phyloP scores from a whole-genome alignment of 1,140 invertebrate genomes.

The Harpegnathos saltator region DNA sequence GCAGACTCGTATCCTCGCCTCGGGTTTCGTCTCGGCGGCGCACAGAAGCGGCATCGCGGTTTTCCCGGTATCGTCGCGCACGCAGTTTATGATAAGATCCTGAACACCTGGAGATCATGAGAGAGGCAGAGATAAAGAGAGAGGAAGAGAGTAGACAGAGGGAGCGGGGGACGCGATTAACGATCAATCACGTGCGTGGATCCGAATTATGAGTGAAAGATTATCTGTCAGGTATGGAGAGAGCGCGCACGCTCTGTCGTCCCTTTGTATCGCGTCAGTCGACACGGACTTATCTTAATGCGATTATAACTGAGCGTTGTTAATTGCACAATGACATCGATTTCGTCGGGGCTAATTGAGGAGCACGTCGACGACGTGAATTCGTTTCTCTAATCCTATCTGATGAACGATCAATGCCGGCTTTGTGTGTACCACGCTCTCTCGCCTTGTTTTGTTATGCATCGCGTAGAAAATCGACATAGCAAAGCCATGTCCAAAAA shows the following conservation, averaged over 20 bases:
- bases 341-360: conserved; percentile 65
- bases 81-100: conserved; percentile 96
- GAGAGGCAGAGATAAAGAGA: not conserved
- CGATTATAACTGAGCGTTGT: conserved; percentile 33
- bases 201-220: conserved; percentile 5
- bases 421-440: not conserved
- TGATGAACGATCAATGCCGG: conserved; percentile 50
- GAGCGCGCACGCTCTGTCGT: not conserved
- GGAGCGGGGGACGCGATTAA: not conserved
- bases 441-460: not conserved
- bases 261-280: conserved; percentile 53
- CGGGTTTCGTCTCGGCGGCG: conserved; percentile 93
- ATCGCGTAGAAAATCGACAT: not conserved
- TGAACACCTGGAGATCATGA: conserved; percentile 88
- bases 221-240: not conserved
- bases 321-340: conserved; percentile 65
- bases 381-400: conserved; percentile 65
- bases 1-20: conserved; percentile 95
- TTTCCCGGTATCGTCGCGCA: conserved; percentile 93
- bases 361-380: conserved; percentile 34
- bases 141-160: not conserved
- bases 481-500: conserved; percentile 1
- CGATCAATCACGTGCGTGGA: not conserved
- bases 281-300: conserved; percentile 47
- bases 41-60: conserved; percentile 94